phyloP scores from a whole-genome alignment of 2,888 invertebrate species.

The Amblyteles armatorius region DNA sequence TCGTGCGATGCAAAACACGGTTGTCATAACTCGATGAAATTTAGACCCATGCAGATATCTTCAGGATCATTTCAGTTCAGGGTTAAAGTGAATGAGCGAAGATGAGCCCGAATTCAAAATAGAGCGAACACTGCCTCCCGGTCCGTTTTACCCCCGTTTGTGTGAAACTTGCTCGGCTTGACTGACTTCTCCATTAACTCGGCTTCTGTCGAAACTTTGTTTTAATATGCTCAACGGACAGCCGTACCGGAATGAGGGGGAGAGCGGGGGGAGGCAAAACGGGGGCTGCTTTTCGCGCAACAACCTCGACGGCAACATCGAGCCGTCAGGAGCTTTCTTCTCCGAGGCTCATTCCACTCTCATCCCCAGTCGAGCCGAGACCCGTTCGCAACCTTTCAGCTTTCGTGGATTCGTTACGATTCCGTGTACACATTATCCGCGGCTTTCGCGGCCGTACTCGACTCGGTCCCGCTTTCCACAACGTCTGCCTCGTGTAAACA shows the following conservation, averaged over 20 bases:
- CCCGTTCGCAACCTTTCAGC: constrained; percentile 52
- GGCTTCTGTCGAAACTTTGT: constrained; percentile 75
- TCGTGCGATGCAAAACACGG: too few relatives aligned
- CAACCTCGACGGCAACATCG: constrained; percentile 63
- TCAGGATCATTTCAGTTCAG: neutral
- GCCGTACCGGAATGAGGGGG: constrained; percentile 56
- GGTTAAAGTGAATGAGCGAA: constrained; percentile 26
- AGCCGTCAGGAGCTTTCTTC: constrained; percentile 60
- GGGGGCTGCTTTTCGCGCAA: constrained; percentile 37
- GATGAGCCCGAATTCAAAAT: constrained; percentile 18
- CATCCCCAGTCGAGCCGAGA: constrained; percentile 9
- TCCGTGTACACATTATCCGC: constrained; percentile 34
- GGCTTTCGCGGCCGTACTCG: constrained; percentile 26
- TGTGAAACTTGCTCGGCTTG: constrained; percentile 78
- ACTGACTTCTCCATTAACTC: constrained; percentile 81
- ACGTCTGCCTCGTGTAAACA: constrained; percentile 60
- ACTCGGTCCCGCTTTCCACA: constrained; percentile 30
- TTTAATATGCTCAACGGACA: constrained; percentile 75
- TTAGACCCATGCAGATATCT: too few relatives aligned
- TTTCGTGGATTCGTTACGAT: constrained; percentile 56
- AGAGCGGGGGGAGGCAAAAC: neutral
- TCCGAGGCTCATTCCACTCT: constrained; percentile 47
- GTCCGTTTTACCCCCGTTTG: constrained; percentile 52
- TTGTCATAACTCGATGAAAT: too few relatives aligned
- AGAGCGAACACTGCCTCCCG: neutral